Evolutionary conservation across 2,888 invertebrate species (phyloP).

Genomic region (Athetis lepigone): DNA sequence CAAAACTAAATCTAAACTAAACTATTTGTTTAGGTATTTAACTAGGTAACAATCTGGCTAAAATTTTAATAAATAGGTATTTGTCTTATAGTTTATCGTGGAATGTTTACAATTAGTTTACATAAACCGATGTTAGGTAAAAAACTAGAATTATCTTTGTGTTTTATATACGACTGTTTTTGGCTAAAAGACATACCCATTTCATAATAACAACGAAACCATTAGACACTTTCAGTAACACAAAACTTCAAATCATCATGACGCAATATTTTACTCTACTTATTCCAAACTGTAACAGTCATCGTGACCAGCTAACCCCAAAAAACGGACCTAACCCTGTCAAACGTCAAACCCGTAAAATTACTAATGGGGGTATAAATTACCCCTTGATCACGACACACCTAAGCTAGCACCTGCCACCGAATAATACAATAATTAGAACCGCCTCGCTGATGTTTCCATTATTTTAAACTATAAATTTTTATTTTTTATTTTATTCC

Average conservation of each 20-base stretch:
- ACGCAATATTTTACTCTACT: conserved; percentile 25
- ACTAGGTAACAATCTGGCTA: too few species aligned
- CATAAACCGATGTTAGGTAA: too few species aligned
- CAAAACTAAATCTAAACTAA: too few species aligned
- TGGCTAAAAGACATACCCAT: too few species aligned
- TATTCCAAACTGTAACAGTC: conserved; percentile 51
- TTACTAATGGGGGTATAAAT: conserved; percentile 82
- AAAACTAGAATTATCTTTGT: too few species aligned
- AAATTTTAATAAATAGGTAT: too few species aligned
- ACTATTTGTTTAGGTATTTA: too few species aligned
- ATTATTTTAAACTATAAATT: conserved; percentile 66
- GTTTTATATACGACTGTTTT: too few species aligned
- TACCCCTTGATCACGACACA: conserved; percentile 69
- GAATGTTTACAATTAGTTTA: too few species aligned
- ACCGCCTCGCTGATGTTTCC: conserved; percentile 59
- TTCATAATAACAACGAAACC: conserved; percentile 3
- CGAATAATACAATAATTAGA: conserved; percentile 72
- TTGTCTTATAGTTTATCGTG: too few species aligned
- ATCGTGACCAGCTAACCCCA: conserved; percentile 59
- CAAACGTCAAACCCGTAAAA: conserved; percentile 75
- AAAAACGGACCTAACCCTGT: conserved; percentile 65
- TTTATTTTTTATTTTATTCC: conserved; percentile 55
- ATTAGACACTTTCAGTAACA: conserved; percentile 23
- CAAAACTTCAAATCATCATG: conserved; percentile 26
- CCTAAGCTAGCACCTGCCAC: conserved; percentile 77